phyloP scores from a whole-genome alignment of 2,888 invertebrate species.

The Notodromas monacha region DNA sequence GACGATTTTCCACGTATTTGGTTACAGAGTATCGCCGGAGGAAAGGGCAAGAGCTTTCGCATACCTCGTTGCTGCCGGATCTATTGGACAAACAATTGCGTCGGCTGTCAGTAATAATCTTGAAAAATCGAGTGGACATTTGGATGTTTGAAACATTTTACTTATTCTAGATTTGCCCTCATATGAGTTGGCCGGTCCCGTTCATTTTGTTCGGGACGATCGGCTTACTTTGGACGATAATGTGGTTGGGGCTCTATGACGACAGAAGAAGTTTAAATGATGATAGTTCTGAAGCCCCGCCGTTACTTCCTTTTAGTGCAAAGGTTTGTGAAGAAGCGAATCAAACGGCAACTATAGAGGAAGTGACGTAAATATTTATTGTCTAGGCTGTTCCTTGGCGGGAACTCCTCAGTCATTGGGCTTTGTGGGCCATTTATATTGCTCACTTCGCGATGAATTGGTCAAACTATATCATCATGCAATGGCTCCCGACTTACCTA shows the following conservation, averaged over 20 bases:
- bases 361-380: too few species aligned
- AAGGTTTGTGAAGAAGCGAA: too few species aligned
- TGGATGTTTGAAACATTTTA: too few species aligned
- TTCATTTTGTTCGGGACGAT: slow-evolving; percentile 21
- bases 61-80: slow-evolving; percentile 33
- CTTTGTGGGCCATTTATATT: slow-evolving; percentile 34
- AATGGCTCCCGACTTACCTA: slow-evolving; percentile 40
- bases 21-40: slow-evolving; percentile 32
- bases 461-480: slow-evolving; percentile 44
- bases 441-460: slow-evolving; percentile 49
- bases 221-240: slow-evolving; percentile 29
- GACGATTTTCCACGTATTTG: slow-evolving; percentile 38
- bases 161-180: slow-evolving; percentile 27
- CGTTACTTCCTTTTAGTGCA: too few species aligned
- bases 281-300: too few species aligned
- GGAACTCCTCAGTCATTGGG: slow-evolving; percentile 30
- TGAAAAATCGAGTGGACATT: not conserved
- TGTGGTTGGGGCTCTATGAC: slow-evolving; percentile 29
- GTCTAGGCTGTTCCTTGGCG: slow-evolving; percentile 29
- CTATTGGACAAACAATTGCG: slow-evolving; percentile 37
- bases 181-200: slow-evolving; percentile 29
- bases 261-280: too few species aligned
- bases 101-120: slow-evolving; percentile 15
- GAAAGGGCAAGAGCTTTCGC: slow-evolving; percentile 36
- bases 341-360: too few species aligned